Percentiles rank a stretch among this genome's conserved stretches.
Conservation (phyloP, 2,113 vertebrate genomes). For the Oryzias javanicus region DNA sequence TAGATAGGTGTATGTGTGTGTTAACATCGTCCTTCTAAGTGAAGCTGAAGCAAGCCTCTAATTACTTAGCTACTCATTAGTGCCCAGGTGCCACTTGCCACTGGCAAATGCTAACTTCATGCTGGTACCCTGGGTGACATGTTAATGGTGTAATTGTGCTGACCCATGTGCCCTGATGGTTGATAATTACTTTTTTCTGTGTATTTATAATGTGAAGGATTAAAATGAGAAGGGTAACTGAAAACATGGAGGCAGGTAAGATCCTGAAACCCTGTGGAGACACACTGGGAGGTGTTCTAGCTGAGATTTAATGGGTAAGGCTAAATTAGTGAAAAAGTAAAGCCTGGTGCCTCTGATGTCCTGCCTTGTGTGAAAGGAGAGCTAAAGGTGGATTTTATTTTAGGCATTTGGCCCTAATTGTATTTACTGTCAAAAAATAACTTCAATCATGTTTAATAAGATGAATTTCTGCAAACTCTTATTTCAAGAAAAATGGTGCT, state of each 20-base stretch:
- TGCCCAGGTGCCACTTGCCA: constrained; percentile 53
- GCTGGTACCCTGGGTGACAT: constrained; percentile 58
- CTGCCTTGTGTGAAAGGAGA: background rate
- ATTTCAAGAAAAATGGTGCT: background rate
- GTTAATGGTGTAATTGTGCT: constrained; percentile 65
- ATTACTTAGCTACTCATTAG: constrained; percentile 68
- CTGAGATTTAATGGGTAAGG: constrained; percentile 38
- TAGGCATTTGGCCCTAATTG: background rate
- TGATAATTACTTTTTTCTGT: constrained; percentile 65
- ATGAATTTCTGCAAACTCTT: background rate
- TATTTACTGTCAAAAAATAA: background rate
- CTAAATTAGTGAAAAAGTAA: constrained; percentile 35
- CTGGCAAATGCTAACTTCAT: constrained; percentile 59
- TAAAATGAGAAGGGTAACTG: constrained; percentile 33
- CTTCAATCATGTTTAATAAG: background rate
- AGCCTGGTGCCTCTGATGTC: background rate
- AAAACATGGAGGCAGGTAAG: constrained; percentile 21
- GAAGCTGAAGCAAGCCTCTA: constrained; percentile 49
- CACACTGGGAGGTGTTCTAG: constrained; percentile 32
- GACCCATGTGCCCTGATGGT: constrained; percentile 55
- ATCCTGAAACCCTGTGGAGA: constrained; percentile 31
- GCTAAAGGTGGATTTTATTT: background rate
- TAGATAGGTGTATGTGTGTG: constrained; percentile 8
- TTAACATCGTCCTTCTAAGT: constrained; percentile 25
- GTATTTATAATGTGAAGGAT: constrained; percentile 57